Evolutionary conservation across 2,113 vertebrate species (phyloP).

Genomic region (Albula goreensis): DNA sequence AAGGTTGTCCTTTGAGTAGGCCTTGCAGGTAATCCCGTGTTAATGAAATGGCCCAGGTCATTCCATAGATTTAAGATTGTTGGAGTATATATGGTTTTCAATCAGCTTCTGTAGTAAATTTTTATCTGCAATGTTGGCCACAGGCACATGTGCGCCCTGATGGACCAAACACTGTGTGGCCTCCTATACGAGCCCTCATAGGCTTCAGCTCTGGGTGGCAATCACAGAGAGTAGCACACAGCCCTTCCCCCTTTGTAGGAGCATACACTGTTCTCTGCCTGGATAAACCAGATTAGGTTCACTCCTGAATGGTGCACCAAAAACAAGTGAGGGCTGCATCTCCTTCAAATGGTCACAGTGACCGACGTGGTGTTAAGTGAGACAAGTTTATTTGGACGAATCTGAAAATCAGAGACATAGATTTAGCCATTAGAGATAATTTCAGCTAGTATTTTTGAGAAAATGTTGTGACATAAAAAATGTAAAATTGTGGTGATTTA

Average conservation of each 20-base stretch:
- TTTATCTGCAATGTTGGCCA: background rate
- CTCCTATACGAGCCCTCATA: too few species aligned
- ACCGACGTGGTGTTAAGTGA: conserved; percentile 7
- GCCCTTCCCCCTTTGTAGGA: background rate
- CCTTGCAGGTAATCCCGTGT: background rate
- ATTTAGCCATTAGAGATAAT: background rate
- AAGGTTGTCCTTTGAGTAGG: background rate
- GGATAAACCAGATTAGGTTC: background rate
- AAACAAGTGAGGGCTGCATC: background rate
- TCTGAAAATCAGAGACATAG: too few species aligned
- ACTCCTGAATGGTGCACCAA: background rate
- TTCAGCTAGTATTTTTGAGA: background rate
- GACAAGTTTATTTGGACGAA: conserved; percentile 9
- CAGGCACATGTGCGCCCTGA: background rate
- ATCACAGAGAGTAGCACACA: background rate
- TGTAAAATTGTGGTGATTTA: conserved; percentile 49
- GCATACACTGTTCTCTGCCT: background rate
- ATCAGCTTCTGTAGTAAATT: background rate
- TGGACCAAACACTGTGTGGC: background rate
- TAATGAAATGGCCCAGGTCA: background rate
- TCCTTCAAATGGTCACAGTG: background rate
- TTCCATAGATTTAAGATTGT: background rate
- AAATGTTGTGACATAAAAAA: conserved; percentile 20
- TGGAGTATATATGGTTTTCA: background rate
- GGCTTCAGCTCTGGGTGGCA: too few species aligned